Evolutionary conservation across 2,113 vertebrate genomes (phyloP).

Genomic region (Microcebus jonahi): DNA sequence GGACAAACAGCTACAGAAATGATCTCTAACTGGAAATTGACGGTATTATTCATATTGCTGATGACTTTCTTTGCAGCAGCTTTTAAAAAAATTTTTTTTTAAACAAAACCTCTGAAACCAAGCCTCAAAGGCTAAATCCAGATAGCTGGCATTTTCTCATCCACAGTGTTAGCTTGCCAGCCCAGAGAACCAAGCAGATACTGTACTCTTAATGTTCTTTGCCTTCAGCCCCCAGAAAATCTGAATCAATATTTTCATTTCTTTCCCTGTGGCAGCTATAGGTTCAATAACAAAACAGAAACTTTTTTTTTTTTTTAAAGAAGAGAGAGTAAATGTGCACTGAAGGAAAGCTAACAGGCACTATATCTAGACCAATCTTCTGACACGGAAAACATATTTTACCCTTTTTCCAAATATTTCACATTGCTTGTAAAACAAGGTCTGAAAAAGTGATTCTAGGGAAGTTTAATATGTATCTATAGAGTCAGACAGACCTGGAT

Average conservation of each 20-base stretch:
- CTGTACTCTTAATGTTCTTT: neutral
- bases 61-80: neutral
- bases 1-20: neutral
- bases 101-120: neutral
- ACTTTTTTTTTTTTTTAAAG: neutral
- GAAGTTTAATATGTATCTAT: neutral
- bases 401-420: neutral
- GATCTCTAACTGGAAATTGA: neutral
- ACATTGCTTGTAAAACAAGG: neutral
- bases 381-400: neutral
- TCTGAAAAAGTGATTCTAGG: neutral
- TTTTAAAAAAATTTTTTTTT: neutral
- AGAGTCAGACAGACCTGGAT: neutral
- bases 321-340: neutral
- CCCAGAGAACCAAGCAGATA: neutral
- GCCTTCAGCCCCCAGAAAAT: neutral
- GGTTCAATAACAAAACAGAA: neutral
- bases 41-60: neutral
- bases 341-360: neutral
- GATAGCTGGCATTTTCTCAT: neutral
- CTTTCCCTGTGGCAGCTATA: neutral
- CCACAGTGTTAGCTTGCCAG: neutral
- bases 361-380: neutral
- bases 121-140: neutral
- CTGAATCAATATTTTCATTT: constrained; percentile 31